These are phyloP conservation scores for Telmatochromis bifrenatus DNA, from an alignment of 2,113 vertebrate genomes.

Conservation along the genomic window DNA sequence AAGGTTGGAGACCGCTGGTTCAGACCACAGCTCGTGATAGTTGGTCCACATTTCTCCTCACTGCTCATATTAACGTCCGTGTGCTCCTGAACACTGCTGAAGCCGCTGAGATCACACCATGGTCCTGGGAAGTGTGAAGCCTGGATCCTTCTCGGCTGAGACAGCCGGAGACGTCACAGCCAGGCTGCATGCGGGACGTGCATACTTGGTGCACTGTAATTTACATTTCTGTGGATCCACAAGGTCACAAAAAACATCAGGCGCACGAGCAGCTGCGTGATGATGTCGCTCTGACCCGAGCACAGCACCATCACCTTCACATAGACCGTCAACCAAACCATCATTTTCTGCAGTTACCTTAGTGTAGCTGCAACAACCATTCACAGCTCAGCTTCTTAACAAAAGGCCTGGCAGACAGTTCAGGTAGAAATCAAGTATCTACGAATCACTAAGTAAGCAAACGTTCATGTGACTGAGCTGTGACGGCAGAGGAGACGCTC, in stretches of 20 bases:
- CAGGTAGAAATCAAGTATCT: background rate
- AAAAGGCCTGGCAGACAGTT: background rate
- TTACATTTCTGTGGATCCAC: background rate
- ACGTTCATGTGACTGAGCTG: background rate
- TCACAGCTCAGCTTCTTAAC: background rate
- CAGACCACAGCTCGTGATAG: background rate
- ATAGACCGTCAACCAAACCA: background rate
- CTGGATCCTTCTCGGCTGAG: background rate
- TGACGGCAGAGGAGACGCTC: background rate
- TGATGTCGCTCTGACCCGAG: background rate
- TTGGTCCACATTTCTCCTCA: background rate
- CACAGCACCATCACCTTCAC: background rate
- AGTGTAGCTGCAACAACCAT: background rate
- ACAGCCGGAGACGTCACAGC: background rate
- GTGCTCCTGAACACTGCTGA: background rate
- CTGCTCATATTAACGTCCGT: background rate
- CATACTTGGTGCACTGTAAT: background rate
- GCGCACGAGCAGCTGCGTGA: rapidly evolving
- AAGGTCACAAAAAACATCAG: background rate
- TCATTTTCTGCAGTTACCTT: rapidly evolving
- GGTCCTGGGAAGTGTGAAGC: background rate
- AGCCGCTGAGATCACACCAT: background rate
- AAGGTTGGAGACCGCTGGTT: too few species aligned
- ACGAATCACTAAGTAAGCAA: rapidly evolving
- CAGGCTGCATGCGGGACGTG: background rate